Base-by-base conservation (phyloP, 2,113 vertebrate genomes). In the Melanotaenia duboulayi region DNA sequence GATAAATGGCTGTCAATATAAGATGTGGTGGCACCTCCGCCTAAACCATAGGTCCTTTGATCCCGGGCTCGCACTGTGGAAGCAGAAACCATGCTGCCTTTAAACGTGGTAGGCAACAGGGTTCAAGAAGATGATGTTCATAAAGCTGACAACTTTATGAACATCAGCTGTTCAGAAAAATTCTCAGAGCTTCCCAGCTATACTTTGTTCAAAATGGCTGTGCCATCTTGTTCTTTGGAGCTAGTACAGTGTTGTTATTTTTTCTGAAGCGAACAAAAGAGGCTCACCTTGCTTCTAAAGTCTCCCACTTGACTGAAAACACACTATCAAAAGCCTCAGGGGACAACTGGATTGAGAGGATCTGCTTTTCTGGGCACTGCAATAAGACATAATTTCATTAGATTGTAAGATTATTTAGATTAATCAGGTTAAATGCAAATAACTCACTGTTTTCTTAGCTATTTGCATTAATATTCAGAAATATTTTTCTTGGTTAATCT, bases 1-100 rank as follows among this genome's bases (percentile, higher is more conserved):
- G 67, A 81, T 50, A 11, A 32, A 80, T 13, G 48, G 68, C 56
- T 66, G 57, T 80, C 69, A 81, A 79, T 46, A 1, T 32, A 20
- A 42, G 69, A 76, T 51, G 24, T 23, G 65, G 37, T 65, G 73
- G 78, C 76, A 66, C 52, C 40, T 74, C 42, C 8, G 40, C 55
- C 35, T 62, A 4, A 56, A 68, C 6, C 46, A 11, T 17, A 51
- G 23, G 12, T 68, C 52, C 28, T 85, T 65, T 65, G 40, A 71
- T 65, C 64, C 55, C 7, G 22, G 46, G 19, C 49, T 10, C 48
- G 3, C 11, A 11, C 49, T 22, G 0, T 20, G 25, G 19, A 35
- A 22, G 35, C 5, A 3, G 17, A 25, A 35, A 11, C 51, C 35
- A 19, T 22, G 52, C 35, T 6, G 0, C 67, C 61, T n/a, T 7